Evolutionary conservation across 1,140 invertebrate genomes (phyloP), one percentile per base, ranked within the genome.

Genomic region (Kradibia gibbosae): DNA sequence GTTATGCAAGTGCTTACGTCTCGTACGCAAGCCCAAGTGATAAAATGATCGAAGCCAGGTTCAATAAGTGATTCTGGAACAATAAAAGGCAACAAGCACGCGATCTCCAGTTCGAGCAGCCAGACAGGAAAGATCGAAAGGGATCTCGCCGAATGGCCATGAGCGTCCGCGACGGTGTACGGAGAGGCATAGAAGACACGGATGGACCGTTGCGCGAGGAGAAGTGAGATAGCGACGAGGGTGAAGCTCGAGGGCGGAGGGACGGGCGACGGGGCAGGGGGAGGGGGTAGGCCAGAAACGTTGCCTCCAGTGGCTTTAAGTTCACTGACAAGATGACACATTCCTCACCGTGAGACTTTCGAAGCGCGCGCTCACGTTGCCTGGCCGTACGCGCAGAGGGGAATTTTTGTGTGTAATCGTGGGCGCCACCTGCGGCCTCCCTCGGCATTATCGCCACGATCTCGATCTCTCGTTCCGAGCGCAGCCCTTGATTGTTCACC

Each of bases 301-400:
- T 85, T 85, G 86, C 87, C 88, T 85, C 85, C 53, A 82, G 84
- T 80, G 83, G 53, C 78, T 83, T 85, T 85, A 85, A 86, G 88
- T 89, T 87, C 89, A 90, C 88, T 90, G 89, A 90, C 89, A 90
- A 88, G 88, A 90, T 90, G 89, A 90, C 89, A 90, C 88, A 90
- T 90, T 90, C 89, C 85, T 84, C 86, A 84, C 87, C 88, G 88
- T 90, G 87, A 90, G 88, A 90, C 87, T 89, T 90, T 90, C 80
- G 88, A 84, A 88, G 87, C 87, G 45, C 31, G 31, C 42, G 71
- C 28, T 50, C 71, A 39, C 34, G 42, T 75, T 20, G 42, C 25
- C 48, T 42, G 22, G 53, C 17, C 20, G 31, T 77, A 28, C 50
- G 45, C 34, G 60, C 39, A n/a, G 11, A 53, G 10, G 8, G 8